Conservation (phyloP, 2,888 invertebrate genomes). For the Thecocarcelia acutangulata region DNA sequence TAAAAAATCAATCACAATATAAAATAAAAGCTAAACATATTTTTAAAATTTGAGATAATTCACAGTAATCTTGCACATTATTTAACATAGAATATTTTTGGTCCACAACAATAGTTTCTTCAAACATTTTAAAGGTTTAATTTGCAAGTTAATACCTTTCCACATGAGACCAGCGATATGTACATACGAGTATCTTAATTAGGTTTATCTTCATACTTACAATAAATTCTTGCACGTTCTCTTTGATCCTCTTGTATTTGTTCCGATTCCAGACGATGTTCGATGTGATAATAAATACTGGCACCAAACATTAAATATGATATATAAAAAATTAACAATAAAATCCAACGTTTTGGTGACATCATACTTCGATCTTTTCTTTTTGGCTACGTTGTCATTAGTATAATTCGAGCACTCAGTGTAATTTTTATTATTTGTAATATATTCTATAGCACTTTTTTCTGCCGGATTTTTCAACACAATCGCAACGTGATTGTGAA, state of each 20-base stretch:
- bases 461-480: conserved; percentile 19
- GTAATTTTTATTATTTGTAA: conserved; percentile 7
- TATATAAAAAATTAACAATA: conserved; percentile 88
- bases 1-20: too few species aligned
- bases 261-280: conserved; percentile 87
- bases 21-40: too few species aligned
- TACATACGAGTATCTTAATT: too few species aligned
- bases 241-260: conserved; percentile 84
- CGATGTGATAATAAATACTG: conserved; percentile 92
- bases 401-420: conserved; percentile 21
- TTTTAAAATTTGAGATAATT: too few species aligned
- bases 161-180: too few species aligned
- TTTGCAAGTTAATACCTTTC: too few species aligned
- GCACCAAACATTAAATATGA: conserved; percentile 91
- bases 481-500: conserved; percentile 43
- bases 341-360: conserved; percentile 91
- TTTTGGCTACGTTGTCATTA: conserved; percentile 25
- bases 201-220: conserved; percentile 82
- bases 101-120: too few species aligned
- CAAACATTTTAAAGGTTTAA: too few species aligned
- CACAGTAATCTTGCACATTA: too few species aligned
- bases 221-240: conserved; percentile 87
- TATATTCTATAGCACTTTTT: not conserved
- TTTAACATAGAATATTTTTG: too few species aligned
- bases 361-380: conserved; percentile 81